A percentile compares a stretch with the other conserved stretches of the same genome.
phyloP scores from a whole-genome alignment of 2,113 vertebrate genomes.

The Lycaon pictus region DNA sequence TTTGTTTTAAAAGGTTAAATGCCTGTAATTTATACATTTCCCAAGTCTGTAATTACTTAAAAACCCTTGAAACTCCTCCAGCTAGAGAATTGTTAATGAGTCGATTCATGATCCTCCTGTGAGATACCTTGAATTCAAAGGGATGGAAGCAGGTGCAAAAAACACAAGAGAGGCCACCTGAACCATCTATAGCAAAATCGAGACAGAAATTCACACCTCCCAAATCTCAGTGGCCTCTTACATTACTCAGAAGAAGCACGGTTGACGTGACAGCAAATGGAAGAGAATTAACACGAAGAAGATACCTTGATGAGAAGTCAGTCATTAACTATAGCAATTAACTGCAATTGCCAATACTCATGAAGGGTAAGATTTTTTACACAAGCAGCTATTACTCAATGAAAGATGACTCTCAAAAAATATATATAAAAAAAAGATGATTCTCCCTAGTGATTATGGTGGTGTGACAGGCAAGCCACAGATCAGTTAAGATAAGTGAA shows the following conservation, averaged over 20 bases:
- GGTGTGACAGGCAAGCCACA: neutral
- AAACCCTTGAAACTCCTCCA: neutral
- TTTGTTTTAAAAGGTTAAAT: constrained; percentile 52
- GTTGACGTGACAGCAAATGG: neutral
- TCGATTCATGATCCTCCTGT: neutral
- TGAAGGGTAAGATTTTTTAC: neutral
- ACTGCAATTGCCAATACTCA: neutral
- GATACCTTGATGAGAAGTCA: neutral
- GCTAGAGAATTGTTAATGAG: constrained; percentile 17
- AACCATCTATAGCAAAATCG: neutral
- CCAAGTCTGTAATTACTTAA: neutral
- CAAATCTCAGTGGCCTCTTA: neutral
- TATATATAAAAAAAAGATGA: neutral
- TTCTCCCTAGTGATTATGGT: neutral
- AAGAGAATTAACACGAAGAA: neutral
- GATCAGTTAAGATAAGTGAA: neutral
- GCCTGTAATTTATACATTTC: neutral
- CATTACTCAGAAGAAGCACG: neutral
- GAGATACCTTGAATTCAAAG: constrained; percentile 26
- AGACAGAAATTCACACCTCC: neutral
- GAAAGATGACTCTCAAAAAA: neutral
- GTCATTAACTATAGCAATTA: neutral
- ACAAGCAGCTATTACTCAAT: neutral
- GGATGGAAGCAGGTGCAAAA: neutral
- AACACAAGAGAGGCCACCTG: neutral